Base-by-base conservation (phyloP, 2,888 invertebrate species). In the Drosophila cracens region DNA sequence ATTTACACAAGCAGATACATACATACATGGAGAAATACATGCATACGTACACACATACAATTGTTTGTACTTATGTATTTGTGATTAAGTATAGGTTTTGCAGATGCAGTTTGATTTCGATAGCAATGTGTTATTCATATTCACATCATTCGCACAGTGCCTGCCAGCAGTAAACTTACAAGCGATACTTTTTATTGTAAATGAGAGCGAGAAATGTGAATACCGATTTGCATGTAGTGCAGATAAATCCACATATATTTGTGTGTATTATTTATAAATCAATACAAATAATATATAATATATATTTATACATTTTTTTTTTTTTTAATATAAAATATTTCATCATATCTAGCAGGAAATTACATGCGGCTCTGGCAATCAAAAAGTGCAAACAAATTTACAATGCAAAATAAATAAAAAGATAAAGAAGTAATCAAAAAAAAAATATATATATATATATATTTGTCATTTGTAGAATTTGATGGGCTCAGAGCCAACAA, bases 401-500 rank as follows among this genome's bases (percentile, higher is more conserved):
- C 48, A 79, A 62, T 68, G 38, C 29, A n/a, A 40, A 46, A 54
- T 53, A 56, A 56, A n/a, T 8, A 25, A 60, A 38, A 46, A 38
- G 60, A 51, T 56, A 31, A 57, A 40, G 34, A 52, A 27, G 38
- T 3, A 60, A 48, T 16, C 27, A 34, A 57, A 48, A 51, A 43
- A 76, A 43, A 57, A 31, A 69, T 46, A 52, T 48, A 66, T 54
- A 78, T 62, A 73, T 62, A 60, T 36, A 62, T 51, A 58, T 59
- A 57, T 40, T 62, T 61, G 53, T 62, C 64, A 62, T 62, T 80
- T 64, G 66, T 49, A 58, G 63, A 76, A 76, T 76, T 76, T 49
- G 38, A 51, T 70, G 80, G 70, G 80, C 80, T 61, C 5, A 36
- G 18, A 48, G 77, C 71, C 81, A 80, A 67, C 43, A 64, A 76